Evolutionary conservation across 2,888 invertebrate species (phyloP).

Genomic region (Troglohyphantes excavatus): DNA sequence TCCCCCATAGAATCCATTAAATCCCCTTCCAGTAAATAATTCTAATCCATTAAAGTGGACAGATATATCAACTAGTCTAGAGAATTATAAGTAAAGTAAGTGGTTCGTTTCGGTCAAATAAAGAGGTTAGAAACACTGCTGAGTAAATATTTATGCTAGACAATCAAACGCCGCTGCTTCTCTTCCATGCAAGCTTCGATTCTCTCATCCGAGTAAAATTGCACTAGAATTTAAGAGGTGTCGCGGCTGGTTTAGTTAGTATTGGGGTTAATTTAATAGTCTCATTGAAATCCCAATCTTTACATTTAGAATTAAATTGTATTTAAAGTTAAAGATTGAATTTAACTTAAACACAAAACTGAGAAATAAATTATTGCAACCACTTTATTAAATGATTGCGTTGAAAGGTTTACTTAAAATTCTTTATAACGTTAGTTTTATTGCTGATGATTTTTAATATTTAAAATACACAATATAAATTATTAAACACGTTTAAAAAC

Average conservation of each 20-base stretch:
- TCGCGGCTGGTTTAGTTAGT: not conserved
- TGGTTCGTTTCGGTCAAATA: not conserved
- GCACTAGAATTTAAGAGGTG: not conserved
- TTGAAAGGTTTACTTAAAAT: no score
- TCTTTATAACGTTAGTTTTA: no score
- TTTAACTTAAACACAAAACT: no score
- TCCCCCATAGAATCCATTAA: no score
- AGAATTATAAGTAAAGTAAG: slow-evolving; percentile 37
- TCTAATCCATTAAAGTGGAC: not conserved
- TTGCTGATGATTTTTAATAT: no score
- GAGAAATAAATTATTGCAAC: no score
- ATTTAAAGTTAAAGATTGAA: no score
- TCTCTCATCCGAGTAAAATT: not conserved
- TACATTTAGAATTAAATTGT: not conserved
- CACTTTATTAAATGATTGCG: no score
- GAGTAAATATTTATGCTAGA: slow-evolving; percentile 55
- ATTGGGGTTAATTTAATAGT: not conserved
- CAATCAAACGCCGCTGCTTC: slow-evolving; percentile 50
- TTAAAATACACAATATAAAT: no score
- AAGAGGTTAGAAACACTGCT: slow-evolving; percentile 37
- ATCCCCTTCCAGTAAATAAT: no score
- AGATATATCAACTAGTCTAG: slow-evolving; percentile 14
- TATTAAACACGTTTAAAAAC: no score
- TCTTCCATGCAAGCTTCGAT: not conserved
- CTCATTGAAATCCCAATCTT: not conserved